phyloP scores from a whole-genome alignment of 2,113 vertebrate genomes.

The Megatriorchis doriae region DNA sequence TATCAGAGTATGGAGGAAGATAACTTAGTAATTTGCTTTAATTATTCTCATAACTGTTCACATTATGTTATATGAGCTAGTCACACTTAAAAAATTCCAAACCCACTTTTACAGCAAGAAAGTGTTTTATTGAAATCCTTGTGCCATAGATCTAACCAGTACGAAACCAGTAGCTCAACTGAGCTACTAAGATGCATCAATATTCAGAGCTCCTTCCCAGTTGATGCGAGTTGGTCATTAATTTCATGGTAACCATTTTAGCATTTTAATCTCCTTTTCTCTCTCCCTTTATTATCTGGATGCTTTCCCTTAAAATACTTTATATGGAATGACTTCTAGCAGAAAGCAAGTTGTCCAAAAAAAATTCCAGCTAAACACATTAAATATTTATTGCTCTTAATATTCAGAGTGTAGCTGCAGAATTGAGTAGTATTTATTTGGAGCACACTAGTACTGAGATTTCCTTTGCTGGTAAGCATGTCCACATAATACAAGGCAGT shows the following conservation, averaged over 20 bases:
- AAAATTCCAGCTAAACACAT: neutral
- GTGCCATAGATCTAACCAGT: neutral
- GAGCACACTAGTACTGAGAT: neutral
- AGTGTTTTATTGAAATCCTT: neutral
- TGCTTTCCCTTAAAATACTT: neutral
- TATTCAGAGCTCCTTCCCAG: neutral
- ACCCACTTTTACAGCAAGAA: neutral
- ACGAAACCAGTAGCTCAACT: neutral
- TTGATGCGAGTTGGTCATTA: neutral
- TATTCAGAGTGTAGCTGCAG: neutral
- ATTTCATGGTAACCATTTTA: neutral
- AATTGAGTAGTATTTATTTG: neutral
- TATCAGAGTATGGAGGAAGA: neutral
- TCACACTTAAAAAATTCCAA: neutral
- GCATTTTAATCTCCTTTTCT: neutral
- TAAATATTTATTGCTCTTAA: slow-evolving; percentile 3
- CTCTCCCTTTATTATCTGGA: neutral
- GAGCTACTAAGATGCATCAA: neutral
- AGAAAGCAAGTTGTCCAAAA: neutral
- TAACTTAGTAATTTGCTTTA: slow-evolving; percentile 39
- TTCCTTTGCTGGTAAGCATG: neutral
- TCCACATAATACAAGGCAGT: neutral
- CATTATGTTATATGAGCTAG: neutral
- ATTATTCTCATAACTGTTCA: slow-evolving; percentile 16
- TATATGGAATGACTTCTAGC: neutral